Base-by-base conservation (phyloP, 1,140 invertebrate genomes). In the Zophobas atratus region DNA sequence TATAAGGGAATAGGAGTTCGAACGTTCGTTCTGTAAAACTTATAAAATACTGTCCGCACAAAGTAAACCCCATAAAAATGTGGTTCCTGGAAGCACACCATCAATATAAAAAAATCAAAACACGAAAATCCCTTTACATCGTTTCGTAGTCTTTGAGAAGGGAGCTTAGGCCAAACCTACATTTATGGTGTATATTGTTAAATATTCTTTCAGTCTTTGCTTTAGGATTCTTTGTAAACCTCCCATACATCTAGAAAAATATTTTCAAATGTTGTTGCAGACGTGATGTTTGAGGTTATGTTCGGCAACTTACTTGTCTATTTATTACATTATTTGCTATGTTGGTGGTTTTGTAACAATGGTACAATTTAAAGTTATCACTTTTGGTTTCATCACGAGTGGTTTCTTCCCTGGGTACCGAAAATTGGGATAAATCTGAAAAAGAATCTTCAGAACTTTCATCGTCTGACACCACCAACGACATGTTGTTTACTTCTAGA, bases 61-160 rank as follows among this genome's bases (percentile, higher is more conserved):
- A 93, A 35, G 95, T 96, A 81, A 98, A 94, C 4, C 97, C 97
- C 92, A 98, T 95, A 85, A 97, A 95, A 48, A 98, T 92, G 88
- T 98, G 95, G 77, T 79, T 79, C 76, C 90, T 89, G 79, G 83
- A 87, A 85, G 86, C 84, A 80, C 8, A 77, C 0, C 75, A 35
- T 70, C 39, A 56, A 60, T 5, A 48, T 53, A 72, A 82, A 78
- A 83, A 83, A 83, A 83, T 88, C 86, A 20, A 20, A 20, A 20
- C 20, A 20, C 20, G 20, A 20, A 20, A 20, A 20, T 0, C 20
- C 20, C 20, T 20, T 75, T 87, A 84, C 82, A 82, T 80, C 41
- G 72, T 77, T 74, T 83, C 85, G 73, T 84, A 81, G 35, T 84
- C 84, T 79, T 80, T 86, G 63, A 82, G 53, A 53, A 83, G 60